Evolutionary conservation across 2,888 invertebrate species (phyloP).

Genomic region (Philereme vetulata): DNA sequence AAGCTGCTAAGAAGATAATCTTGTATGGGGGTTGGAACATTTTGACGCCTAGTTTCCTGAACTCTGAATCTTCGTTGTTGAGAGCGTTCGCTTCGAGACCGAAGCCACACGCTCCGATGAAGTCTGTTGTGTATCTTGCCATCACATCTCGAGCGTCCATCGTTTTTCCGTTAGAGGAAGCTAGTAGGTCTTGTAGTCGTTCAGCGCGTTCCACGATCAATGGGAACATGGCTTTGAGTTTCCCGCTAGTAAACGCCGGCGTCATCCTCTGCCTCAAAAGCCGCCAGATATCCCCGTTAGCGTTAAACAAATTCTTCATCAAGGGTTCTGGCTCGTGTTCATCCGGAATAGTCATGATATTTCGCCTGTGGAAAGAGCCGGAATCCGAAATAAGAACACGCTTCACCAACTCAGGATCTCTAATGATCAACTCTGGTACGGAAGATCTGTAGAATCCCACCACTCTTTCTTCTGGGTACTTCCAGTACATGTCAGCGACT

Average conservation of each 20-base stretch:
- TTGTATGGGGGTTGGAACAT: neutral
- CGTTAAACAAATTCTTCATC: constrained; percentile 50
- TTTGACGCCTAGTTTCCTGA: constrained; percentile 35
- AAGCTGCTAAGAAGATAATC: neutral
- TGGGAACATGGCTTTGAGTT: constrained; percentile 57
- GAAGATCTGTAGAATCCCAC: constrained; percentile 50
- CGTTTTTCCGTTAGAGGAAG: constrained; percentile 11
- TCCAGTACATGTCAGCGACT: constrained; percentile 41
- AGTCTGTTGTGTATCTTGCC: constrained; percentile 57
- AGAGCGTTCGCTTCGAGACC: constrained; percentile 52
- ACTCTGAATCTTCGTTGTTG: constrained; percentile 50
- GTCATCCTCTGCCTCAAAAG: constrained; percentile 53
- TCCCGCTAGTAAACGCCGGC: constrained; percentile 53
- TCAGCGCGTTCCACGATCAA: constrained; percentile 53
- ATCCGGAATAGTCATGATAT: neutral
- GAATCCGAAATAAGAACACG: constrained; percentile 46
- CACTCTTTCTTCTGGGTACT: constrained; percentile 50
- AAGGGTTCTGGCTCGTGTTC: constrained; percentile 40
- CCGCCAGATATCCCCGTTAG: constrained; percentile 56
- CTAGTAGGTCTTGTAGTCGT: constrained; percentile 38
- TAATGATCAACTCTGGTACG: constrained; percentile 48
- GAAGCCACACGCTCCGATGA: constrained; percentile 58
- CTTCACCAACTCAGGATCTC: constrained; percentile 51
- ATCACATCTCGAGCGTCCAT: constrained; percentile 52
- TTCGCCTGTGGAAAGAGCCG: neutral